These are phyloP conservation scores for Mycteria americana DNA, from an alignment of 2,797 vertebrate species.

Conservation along the genomic window DNA sequence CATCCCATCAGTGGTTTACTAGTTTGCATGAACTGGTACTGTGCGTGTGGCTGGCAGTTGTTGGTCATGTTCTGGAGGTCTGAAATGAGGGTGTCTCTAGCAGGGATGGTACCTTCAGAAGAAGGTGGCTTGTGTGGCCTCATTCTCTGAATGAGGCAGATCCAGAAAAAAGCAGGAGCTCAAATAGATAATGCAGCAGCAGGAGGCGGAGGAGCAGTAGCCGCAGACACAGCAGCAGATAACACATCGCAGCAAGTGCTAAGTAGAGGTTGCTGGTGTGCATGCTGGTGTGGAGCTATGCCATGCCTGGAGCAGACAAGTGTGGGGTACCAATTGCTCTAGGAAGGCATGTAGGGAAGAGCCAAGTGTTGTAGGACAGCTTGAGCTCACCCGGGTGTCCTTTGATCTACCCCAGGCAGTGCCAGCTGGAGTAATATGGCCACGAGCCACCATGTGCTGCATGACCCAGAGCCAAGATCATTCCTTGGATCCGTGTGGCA, in stretches of 20 bases:
- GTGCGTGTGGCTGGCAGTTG: not conserved
- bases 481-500: not conserved
- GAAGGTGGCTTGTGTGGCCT: not conserved
- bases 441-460: not conserved
- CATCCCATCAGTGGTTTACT: not conserved
- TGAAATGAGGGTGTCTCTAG: not conserved
- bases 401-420: not conserved
- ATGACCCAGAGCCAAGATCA: not conserved
- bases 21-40: not conserved
- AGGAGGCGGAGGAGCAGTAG: not conserved
- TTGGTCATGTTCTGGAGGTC: not conserved
- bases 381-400: not conserved
- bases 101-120: not conserved
- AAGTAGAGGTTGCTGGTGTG: not conserved
- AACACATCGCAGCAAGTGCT: not conserved
- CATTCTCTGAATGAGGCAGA: not conserved
- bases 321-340: not conserved
- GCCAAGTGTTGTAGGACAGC: not conserved
- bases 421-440: not conserved
- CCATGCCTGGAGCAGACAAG: not conserved
- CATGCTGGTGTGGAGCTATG: not conserved
- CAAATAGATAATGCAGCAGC: not conserved
- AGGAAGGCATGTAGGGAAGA: not conserved
- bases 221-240: not conserved
- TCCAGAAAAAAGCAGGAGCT: not conserved